These are phyloP conservation scores for Ailuropoda melanoleuca DNA, from an alignment of 2,113 vertebrate genomes.

Conservation along the genomic window DNA sequence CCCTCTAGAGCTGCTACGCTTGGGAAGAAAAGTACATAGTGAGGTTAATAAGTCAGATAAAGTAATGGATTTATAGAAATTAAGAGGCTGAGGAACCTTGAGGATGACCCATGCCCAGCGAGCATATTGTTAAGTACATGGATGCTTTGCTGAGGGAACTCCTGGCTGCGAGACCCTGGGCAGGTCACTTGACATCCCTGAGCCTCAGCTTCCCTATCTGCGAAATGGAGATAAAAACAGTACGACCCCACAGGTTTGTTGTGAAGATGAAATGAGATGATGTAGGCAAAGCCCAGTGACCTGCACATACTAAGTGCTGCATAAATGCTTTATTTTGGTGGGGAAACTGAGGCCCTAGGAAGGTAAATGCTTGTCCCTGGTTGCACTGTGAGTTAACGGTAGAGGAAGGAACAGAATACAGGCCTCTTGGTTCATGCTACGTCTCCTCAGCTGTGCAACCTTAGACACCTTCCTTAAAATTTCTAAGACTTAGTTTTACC, in stretches of 20 bases:
- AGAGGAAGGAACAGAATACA: not conserved
- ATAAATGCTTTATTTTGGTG: not conserved
- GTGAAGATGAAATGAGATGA: not conserved
- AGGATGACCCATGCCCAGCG: not conserved
- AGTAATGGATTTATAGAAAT: not conserved
- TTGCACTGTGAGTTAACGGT: fast-evolving
- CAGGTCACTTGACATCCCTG: not conserved
- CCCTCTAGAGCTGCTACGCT: not conserved
- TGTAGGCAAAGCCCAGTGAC: not conserved
- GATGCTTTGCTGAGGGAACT: not conserved
- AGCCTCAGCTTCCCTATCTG: not conserved
- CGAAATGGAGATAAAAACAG: not conserved
- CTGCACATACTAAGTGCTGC: not conserved
- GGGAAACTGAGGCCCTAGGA: not conserved
- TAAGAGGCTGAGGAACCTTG: not conserved
- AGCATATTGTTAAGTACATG: fast-evolving
- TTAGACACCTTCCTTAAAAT: not conserved
- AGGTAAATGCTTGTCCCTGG: not conserved
- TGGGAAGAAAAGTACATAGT: not conserved
- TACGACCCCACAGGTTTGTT: not conserved
- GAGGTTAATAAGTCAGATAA: not conserved
- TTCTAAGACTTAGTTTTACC: not conserved
- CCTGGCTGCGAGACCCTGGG: not conserved
- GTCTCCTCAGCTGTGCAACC: not conserved
- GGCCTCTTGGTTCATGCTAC: not conserved